Evolutionary conservation across 92 coral and sea anemone genomes (phyloP), one percentile per base, ranked within the genome.

Genomic region (Galaxea fascicularis): DNA sequence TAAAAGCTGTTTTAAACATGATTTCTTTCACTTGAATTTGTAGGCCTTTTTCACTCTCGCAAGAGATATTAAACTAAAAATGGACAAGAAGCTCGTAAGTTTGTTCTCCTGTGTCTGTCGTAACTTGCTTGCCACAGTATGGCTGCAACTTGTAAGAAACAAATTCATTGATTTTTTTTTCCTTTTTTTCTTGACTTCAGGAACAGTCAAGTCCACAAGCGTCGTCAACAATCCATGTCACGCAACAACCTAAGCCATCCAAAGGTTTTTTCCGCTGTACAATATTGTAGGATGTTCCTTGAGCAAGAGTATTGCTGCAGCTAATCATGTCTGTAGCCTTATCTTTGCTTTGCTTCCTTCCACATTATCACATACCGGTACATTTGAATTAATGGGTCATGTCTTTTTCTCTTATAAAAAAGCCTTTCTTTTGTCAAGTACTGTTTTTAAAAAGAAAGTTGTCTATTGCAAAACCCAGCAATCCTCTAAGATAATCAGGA

Each of bases 71-170:
- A 96, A 96, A 88, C 89, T 93, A 56, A 96, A 96, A 89, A 96
- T 94, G 98, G 98, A 96, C 92, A 96, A 92, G 82, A 96, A 96
- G 89, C 92, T 96, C 67, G 98, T 96, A 85, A 87, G 98, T 89
- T 69, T 47, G 20, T 16, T 20, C 27, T 22, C 25, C 10, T 35
- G 41, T 35, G 41, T 2, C 41, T 35, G 41, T 35, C 1, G 12
- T 22, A 24, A 60, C 12, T 52, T 41, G 13, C 10, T 8, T 27
- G 72, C 46, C 1, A 4, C n/a, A 8, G 18, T 51, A 11, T 25
- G 15, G 29, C 41, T 2, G 41, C 41, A 35, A 35, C 6, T 35
- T 35, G 3, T 6, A 35, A 35, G 41, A 35, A 35, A 35, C 41
- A 35, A 2, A 2, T 35, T 35, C 2, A 35, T 35, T 2, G 6